Evolutionary conservation across 1,140 invertebrate species (phyloP), one percentile per base, ranked within the genome.

Genomic region (Nephila pilipes): DNA sequence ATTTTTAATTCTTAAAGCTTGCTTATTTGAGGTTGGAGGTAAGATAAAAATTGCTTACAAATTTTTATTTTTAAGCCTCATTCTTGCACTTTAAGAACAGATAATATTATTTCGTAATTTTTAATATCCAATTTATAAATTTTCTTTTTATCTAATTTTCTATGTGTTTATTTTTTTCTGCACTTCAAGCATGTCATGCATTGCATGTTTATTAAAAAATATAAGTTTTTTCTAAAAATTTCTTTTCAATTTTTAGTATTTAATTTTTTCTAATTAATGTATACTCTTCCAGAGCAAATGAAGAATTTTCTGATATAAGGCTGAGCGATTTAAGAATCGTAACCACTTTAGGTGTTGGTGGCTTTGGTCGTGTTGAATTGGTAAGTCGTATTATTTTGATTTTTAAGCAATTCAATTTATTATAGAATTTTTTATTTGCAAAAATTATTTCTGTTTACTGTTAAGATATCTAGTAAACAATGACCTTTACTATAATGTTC

Each of bases 281-380:
- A 91, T 32, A 88, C 57, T 81, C n/a, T 57, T 85, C 69, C 29
- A 93, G 93, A 93, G 60, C 83, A 8, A 93, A 93, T 93, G 93
- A 98, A 95, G 98, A 99, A 95, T 99, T 98, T 96, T 97, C 97
- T 75, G 96, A 97, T 60, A 96, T 99, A 1, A 97, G 97, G 94
- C 96, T 99, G 12, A 97, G 97, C 80, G 98, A 99, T 95, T 96
- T 99, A 57, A 97, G 97, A 94, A 97, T 97, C 46, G 96, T 98
- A 60, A 97, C 97, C 6, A 99, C 98, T 0, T 96, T 99, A 92
- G 98, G 98, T 22, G 97, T 98, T 1, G 98, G 99, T 55, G 99
- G 99, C n/a, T 99, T 99, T 95, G 99, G 99, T 36, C 96, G 99
- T 60, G 99, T 93, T n/a, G 93, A 93, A 87, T 54, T 93, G 46